These are phyloP conservation scores for Gadopsis bispinosus DNA, from an alignment of 2,797 vertebrate species.

Conservation along the genomic window DNA sequence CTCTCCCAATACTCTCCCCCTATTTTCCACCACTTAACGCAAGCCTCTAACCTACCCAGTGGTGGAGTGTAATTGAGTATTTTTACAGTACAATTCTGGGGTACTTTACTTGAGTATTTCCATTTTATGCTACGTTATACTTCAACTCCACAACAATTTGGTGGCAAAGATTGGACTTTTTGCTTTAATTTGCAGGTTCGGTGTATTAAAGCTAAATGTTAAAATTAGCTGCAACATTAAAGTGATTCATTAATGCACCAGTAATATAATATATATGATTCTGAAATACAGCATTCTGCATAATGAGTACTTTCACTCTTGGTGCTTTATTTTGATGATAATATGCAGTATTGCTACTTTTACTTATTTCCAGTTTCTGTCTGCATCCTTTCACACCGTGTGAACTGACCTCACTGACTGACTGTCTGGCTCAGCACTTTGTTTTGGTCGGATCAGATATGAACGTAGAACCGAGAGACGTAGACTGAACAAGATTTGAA, in stretches of 20 bases:
- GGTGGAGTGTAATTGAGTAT: not conserved
- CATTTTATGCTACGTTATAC: not conserved
- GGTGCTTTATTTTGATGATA: not conserved
- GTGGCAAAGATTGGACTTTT: not conserved
- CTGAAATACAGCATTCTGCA: not conserved
- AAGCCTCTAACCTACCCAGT: constrained; percentile 9
- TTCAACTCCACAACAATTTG: not conserved
- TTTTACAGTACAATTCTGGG: not conserved
- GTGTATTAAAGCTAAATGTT: not conserved
- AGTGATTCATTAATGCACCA: not conserved
- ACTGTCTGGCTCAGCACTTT: constrained; percentile 35
- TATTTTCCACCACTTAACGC: constrained; percentile 43
- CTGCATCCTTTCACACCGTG: constrained; percentile 26
- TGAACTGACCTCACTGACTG: constrained; percentile 38
- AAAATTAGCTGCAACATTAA: not conserved
- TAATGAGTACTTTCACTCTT: not conserved
- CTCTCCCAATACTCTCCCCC: constrained; percentile 24
- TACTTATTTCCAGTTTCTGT: constrained; percentile 13
- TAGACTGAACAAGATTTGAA: not conserved
- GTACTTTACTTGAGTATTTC: not conserved
- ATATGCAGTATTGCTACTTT: not conserved
- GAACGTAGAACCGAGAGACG: constrained; percentile 11
- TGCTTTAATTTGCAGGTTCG: not conserved
- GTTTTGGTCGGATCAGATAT: constrained; percentile 35
- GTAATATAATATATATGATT: not conserved